Conservation (phyloP, 2,797 vertebrate species). For the Cryptoblepharus egeriae region DNA sequence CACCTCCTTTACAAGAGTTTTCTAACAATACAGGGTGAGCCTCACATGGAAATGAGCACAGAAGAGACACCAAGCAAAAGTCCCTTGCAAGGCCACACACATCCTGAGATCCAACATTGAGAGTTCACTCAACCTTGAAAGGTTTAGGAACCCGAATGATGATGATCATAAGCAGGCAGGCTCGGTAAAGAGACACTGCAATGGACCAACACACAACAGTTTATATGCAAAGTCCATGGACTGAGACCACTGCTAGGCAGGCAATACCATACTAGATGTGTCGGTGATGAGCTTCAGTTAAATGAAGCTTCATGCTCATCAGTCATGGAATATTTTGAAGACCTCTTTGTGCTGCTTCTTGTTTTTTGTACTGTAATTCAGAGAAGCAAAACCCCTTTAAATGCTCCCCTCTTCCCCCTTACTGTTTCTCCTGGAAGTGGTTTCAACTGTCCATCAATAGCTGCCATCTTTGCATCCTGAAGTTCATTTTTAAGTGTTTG, state of each 20-base stretch:
- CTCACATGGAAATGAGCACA: neutral
- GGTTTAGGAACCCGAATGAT: too few species aligned
- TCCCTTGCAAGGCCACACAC: too few species aligned
- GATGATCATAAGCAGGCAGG: too few species aligned
- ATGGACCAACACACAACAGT: too few species aligned
- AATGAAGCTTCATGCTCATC: neutral
- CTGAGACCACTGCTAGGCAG: neutral
- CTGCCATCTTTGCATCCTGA: constrained; percentile 97
- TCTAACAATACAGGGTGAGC: neutral
- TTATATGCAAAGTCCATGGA: too few species aligned
- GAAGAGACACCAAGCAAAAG: too few species aligned
- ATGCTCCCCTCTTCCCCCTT: constrained; percentile 9
- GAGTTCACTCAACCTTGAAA: too few species aligned
- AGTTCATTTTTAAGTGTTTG: constrained; percentile 94
- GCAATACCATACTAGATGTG: neutral
- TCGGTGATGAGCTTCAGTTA: neutral
- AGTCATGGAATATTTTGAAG: neutral
- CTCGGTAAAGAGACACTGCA: too few species aligned
- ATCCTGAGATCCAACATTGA: too few species aligned
- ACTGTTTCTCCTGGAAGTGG: constrained; percentile 98
- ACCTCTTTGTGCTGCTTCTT: too few species aligned
- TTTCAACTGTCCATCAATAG: constrained; percentile 90
- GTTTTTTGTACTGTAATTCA: too few species aligned
- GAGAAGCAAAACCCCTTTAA: neutral
- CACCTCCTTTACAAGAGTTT: neutral